Evolutionary conservation across 2,888 invertebrate genomes (phyloP).

Genomic region (Brachyptera risi): DNA sequence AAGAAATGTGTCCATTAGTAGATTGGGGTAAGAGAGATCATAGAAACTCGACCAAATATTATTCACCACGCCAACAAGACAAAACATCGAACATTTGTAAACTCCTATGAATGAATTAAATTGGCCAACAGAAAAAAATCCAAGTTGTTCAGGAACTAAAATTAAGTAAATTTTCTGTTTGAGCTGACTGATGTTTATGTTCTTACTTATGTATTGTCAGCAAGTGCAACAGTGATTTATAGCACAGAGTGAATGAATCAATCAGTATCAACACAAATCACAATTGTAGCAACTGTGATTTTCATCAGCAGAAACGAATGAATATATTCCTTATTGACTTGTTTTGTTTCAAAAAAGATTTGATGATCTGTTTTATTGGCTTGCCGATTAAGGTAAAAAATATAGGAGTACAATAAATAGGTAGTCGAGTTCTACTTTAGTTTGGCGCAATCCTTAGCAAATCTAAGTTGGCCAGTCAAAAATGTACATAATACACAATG

Average conservation of each 20-base stretch:
- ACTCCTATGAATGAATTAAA: not conserved
- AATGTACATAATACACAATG: not conserved
- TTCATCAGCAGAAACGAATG: no score
- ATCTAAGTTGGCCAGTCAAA: not conserved
- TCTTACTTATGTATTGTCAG: no score
- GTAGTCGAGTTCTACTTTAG: no score
- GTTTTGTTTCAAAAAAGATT: no score
- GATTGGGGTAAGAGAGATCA: constrained; percentile 6
- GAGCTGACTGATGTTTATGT: no score
- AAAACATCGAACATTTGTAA: not conserved
- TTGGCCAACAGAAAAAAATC: not conserved
- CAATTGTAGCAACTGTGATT: not conserved
- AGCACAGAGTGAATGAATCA: not conserved
- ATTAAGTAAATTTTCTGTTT: no score
- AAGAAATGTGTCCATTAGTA: no score
- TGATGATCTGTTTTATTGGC: not conserved
- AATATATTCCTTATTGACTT: no score
- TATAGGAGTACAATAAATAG: not conserved
- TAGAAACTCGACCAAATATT: not conserved
- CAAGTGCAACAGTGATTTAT: no score
- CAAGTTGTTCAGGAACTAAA: no score
- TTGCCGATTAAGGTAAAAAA: not conserved
- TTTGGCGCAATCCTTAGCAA: not conserved
- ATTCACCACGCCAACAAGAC: not conserved
- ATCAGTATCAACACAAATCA: not conserved